Conservation (phyloP, 1,140 invertebrate species). For the Magallana angulata region DNA sequence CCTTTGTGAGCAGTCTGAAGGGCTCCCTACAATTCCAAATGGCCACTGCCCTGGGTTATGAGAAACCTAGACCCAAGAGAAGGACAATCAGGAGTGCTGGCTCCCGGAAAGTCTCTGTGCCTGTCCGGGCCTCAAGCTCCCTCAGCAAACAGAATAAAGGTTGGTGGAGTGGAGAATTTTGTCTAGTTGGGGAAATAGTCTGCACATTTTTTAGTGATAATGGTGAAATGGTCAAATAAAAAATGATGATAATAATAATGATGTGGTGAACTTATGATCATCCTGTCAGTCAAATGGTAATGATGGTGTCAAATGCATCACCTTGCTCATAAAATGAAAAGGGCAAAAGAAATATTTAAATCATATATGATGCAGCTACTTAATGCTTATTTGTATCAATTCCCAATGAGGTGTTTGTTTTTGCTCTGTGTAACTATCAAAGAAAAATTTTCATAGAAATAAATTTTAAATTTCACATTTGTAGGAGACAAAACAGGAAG, state of each 20-base stretch:
- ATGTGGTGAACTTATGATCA: no score
- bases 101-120: conserved; percentile 65
- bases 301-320: no score
- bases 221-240: background rate
- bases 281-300: no score
- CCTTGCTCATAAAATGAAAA: no score
- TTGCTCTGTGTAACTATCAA: no score
- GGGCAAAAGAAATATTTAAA: no score
- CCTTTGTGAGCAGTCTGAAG: conserved; percentile 70
- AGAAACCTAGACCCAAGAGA: conserved; percentile 64
- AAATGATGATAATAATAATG: background rate
- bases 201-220: no score
- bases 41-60: conserved; percentile 70
- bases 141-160: conserved; percentile 58
- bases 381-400: no score
- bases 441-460: background rate
- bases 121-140: conserved; percentile 57
- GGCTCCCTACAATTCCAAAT: conserved; percentile 72
- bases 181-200: no score
- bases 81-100: conserved; percentile 71
- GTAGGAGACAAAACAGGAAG: conserved; percentile 53
- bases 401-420: no score
- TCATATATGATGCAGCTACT: no score
- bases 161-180: background rate
- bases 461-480: background rate